A percentile compares a stretch with the other conserved stretches of the same genome.
Conservation (phyloP, 2,888 invertebrate genomes). For the Lycia hirtaria region DNA sequence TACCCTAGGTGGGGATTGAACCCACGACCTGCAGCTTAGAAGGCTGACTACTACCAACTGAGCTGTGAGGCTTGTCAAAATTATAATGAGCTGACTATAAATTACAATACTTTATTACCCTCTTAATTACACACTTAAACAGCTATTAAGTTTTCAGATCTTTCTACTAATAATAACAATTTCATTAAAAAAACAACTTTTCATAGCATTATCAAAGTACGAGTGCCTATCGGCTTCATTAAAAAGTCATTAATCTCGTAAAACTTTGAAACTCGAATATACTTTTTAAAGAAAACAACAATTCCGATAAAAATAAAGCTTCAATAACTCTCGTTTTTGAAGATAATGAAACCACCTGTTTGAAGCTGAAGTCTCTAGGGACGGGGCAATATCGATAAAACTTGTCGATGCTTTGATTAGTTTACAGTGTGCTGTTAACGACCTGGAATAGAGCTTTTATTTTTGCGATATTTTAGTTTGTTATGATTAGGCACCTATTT, state of each 20-base stretch:
- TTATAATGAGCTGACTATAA: neutral
- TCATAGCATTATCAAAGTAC: constrained; percentile 22
- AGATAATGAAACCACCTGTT: constrained; percentile 41
- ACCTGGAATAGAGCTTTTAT: neutral
- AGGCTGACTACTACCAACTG: no score
- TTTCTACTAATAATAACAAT: neutral
- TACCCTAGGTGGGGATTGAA: no score
- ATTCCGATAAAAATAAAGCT: constrained; percentile 28
- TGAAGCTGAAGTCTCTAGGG: constrained; percentile 23
- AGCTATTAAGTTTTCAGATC: neutral
- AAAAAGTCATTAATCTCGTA: constrained; percentile 21
- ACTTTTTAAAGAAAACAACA: constrained; percentile 18
- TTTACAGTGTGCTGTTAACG: neutral
- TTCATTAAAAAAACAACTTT: constrained; percentile 12
- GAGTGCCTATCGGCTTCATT: constrained; percentile 10
- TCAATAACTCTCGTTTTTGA: constrained; percentile 30
- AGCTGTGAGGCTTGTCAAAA: no score
- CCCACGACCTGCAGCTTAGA: no score
- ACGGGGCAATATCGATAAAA: neutral
- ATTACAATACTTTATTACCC: neutral
- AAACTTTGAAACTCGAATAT: constrained; percentile 15
- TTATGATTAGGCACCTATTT: no score
- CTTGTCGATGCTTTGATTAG: constrained; percentile 4
- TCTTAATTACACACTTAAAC: neutral
- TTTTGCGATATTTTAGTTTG: neutral